Percentiles rank a stretch among this genome's conserved stretches.
These are phyloP conservation scores for Porites rus DNA, from an alignment of 92 coral and sea anemone species.

Conservation along the genomic window DNA sequence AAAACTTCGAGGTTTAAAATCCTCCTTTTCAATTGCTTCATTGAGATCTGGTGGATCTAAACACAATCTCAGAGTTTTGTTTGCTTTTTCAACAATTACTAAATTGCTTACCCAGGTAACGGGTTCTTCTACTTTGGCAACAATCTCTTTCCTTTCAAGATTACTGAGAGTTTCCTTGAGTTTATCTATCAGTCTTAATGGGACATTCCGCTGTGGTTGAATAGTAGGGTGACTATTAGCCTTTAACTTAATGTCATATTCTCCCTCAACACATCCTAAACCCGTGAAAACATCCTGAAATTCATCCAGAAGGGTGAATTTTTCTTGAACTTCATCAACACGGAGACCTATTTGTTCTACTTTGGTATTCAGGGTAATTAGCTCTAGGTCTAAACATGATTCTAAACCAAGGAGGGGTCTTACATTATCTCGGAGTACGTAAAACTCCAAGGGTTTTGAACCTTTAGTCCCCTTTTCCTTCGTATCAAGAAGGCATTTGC, in stretches of 20 bases:
- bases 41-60: slow-evolving; percentile 50
- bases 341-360: slow-evolving; percentile 31
- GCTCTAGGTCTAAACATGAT: slow-evolving; percentile 49
- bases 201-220: slow-evolving; percentile 53
- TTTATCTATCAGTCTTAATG: slow-evolving; percentile 39
- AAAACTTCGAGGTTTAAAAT: slow-evolving; percentile 25
- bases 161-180: slow-evolving; percentile 34
- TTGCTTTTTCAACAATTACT: slow-evolving; percentile 24
- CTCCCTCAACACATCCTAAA: slow-evolving; percentile 52
- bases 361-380: slow-evolving; percentile 27
- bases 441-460: slow-evolving; percentile 42
- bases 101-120: slow-evolving; percentile 52
- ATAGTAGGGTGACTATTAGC: slow-evolving; percentile 49
- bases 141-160: slow-evolving; percentile 26
- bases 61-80: slow-evolving; percentile 49
- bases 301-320: slow-evolving; percentile 30
- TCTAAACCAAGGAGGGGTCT: slow-evolving; percentile 56
- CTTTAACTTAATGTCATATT: slow-evolving; percentile 43
- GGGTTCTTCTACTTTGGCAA: slow-evolving; percentile 34
- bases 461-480: slow-evolving; percentile 16
- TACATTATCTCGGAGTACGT: slow-evolving; percentile 54
- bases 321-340: slow-evolving; percentile 35
- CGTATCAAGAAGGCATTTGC: slow-evolving; percentile 49
- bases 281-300: slow-evolving; percentile 51
- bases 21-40: slow-evolving; percentile 38